Conservation (phyloP, 2,888 invertebrate genomes). For the Tortrix viridana region DNA sequence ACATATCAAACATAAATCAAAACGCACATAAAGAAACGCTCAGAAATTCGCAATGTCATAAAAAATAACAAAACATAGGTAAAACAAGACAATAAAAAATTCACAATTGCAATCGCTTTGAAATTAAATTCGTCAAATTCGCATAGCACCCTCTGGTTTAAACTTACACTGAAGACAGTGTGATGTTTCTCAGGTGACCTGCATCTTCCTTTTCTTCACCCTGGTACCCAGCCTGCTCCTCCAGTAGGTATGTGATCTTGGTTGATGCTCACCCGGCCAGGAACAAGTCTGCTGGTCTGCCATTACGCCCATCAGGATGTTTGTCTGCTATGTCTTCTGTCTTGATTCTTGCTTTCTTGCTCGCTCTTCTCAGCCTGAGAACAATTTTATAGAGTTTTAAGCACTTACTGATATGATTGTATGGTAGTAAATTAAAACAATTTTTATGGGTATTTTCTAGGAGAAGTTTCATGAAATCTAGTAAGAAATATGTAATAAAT, state of each 20-base stretch:
- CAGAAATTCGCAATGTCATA: not conserved
- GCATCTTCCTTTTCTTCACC: not conserved
- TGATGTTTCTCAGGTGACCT: not conserved
- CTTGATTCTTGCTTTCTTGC: not conserved
- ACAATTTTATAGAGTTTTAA: not conserved
- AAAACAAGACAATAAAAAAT: not conserved
- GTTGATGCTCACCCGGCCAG: not conserved
- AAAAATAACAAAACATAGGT: not conserved
- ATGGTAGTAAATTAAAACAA: too few relatives aligned
- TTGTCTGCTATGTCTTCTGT: not conserved
- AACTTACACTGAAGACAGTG: constrained; percentile 1
- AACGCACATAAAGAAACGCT: not conserved
- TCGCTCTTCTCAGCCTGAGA: not conserved
- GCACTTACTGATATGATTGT: too few relatives aligned
- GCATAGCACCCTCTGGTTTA: not conserved
- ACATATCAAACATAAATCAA: not conserved
- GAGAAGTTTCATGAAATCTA: too few relatives aligned
- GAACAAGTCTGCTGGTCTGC: not conserved
- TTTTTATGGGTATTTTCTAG: too few relatives aligned
- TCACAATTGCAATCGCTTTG: not conserved
- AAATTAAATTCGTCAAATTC: not conserved
- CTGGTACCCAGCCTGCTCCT: not conserved
- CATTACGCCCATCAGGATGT: not conserved
- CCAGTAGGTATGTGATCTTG: not conserved
- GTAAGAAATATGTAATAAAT: too few relatives aligned